A percentile compares a stretch with the other conserved stretches of the same genome.
Conservation (phyloP, 53 echinoderm and acorn worm species). For the Holothuria leucospilota region DNA sequence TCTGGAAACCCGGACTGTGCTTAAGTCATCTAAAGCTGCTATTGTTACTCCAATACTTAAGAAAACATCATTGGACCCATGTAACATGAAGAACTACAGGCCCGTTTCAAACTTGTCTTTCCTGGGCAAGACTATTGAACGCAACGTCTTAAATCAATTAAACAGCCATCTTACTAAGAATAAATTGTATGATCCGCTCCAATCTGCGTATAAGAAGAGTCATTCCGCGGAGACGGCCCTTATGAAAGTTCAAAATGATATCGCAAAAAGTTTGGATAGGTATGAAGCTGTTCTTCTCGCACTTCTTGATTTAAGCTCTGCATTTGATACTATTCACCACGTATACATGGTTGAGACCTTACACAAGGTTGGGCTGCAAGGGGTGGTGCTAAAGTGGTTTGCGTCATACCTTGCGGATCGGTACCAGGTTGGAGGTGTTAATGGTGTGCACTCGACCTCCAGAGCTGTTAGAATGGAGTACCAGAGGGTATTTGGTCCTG, state of each 20-base stretch:
- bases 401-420: not conserved
- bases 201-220: not conserved
- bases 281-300: not conserved
- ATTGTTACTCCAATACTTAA: not conserved
- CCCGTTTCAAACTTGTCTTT: not conserved
- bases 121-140: not conserved
- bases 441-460: not conserved
- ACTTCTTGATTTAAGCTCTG: not conserved
- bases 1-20: not conserved
- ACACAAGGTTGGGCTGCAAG: not conserved
- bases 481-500: not conserved
- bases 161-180: not conserved
- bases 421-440: not conserved
- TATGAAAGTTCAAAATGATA: not conserved
- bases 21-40: not conserved
- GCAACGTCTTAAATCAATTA: not conserved
- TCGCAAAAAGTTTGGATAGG: not conserved
- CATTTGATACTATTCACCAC: not conserved
- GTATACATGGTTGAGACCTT: not conserved
- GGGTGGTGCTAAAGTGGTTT: not conserved
- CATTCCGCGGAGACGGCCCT: not conserved
- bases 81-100: not conserved
- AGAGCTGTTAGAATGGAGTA: not conserved
- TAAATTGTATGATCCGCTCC: not conserved
- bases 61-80: not conserved